phyloP scores from a whole-genome alignment of 1,140 invertebrate species.

The Anthonomus grandis region DNA sequence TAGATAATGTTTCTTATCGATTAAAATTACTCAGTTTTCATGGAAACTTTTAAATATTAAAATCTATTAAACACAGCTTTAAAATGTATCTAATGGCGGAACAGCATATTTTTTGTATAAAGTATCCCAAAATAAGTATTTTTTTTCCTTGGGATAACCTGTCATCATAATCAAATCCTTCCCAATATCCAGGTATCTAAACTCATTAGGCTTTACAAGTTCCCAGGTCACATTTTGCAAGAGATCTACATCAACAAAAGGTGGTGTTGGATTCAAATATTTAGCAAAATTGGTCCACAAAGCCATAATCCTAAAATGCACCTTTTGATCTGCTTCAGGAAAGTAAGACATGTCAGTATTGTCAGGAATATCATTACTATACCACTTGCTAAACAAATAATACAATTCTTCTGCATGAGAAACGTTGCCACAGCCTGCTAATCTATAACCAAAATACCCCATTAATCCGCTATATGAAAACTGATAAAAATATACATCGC shows the following conservation, averaged over 20 bases:
- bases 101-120: constrained; percentile 13
- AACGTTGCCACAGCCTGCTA: constrained; percentile 16
- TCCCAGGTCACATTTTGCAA: constrained; percentile 17
- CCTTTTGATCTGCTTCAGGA: constrained; percentile 9
- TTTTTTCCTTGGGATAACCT: constrained; percentile 12
- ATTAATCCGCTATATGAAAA: constrained; percentile 18
- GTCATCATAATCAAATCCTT: constrained; percentile 4
- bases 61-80: too few relatives aligned
- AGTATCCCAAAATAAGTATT: constrained; percentile 13
- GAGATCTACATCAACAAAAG: constrained; percentile 3
- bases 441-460: constrained; percentile 12
- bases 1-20: too few relatives aligned
- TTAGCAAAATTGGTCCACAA: constrained; percentile 23
- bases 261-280: constrained; percentile 20
- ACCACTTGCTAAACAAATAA: constrained; percentile 24
- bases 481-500: constrained; percentile 16
- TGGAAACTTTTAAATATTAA: too few relatives aligned
- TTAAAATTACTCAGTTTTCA: too few relatives aligned
- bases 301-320: constrained; percentile 19
- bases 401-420: constrained; percentile 18
- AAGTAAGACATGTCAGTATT: constrained; percentile 23
- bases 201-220: constrained; percentile 9
- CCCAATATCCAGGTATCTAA: constrained; percentile 21
- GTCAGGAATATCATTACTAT: constrained; percentile 15
- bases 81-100: constrained; percentile 13